phyloP scores from a whole-genome alignment of 2,888 invertebrate species.

The Drosophila birchii region DNA sequence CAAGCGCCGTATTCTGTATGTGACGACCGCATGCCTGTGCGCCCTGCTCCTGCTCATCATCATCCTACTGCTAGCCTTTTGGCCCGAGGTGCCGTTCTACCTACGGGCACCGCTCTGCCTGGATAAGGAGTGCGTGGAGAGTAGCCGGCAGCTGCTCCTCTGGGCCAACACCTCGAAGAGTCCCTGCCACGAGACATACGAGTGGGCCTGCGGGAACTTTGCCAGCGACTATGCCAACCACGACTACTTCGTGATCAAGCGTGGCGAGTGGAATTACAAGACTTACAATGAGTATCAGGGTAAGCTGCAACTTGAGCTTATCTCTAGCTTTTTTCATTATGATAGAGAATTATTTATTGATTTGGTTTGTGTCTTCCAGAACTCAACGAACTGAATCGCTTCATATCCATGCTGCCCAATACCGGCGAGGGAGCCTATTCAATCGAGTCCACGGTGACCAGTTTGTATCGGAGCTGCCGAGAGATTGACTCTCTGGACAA shows the following conservation, averaged over 20 bases:
- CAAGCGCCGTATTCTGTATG: constrained; percentile 82
- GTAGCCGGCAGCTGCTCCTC: constrained; percentile 83
- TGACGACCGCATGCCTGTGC: constrained; percentile 82
- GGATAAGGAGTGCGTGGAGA: constrained; percentile 83
- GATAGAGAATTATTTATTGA: neutral
- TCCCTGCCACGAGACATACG: constrained; percentile 83
- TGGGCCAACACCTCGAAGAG: constrained; percentile 83
- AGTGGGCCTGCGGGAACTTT: constrained; percentile 84
- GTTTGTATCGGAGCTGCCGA: constrained; percentile 82
- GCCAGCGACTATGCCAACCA: constrained; percentile 81
- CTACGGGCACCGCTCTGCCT: constrained; percentile 83
- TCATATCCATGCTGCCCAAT: constrained; percentile 83
- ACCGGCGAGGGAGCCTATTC: constrained; percentile 77
- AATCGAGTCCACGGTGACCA: constrained; percentile 83
- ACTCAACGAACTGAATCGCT: constrained; percentile 82
- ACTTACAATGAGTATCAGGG: constrained; percentile 84
- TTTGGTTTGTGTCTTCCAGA: constrained; percentile 56
- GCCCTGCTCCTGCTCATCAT: constrained; percentile 82
- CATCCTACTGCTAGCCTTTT: constrained; percentile 82
- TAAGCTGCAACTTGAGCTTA: constrained; percentile 48
- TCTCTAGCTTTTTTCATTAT: neutral
- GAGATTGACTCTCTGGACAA: constrained; percentile 83
- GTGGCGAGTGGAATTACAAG: constrained; percentile 84
- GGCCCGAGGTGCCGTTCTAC: constrained; percentile 84
- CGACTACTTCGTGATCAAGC: constrained; percentile 83